Base-by-base conservation (phyloP, 1,140 invertebrate species). In the Carposina sasakii region DNA sequence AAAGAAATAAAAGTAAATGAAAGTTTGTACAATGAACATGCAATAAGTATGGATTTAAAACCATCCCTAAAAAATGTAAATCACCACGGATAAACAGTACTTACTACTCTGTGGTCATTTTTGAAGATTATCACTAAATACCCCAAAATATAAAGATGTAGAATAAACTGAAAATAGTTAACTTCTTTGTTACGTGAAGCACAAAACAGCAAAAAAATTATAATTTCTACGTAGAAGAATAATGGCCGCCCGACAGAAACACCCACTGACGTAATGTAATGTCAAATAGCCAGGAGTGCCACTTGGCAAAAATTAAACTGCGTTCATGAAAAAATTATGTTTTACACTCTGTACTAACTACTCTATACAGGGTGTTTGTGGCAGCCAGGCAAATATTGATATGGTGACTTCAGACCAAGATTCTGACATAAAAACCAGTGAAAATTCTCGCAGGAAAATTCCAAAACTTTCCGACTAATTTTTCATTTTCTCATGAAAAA, bases 41-140 rank as follows among this genome's bases (percentile, higher is more conserved):
- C 66, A 71, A 71, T 73, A 73, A 67, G 53, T 69, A 67, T 43
- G 57, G 55, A 66, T n/a, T n/a, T n/a, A n/a, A n/a, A n/a, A n/a
- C n/a, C n/a, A n/a, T n/a, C n/a, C n/a, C n/a, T n/a, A n/a, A n/a
- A n/a, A n/a, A n/a, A n/a, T n/a, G n/a, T n/a, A n/a, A n/a, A n/a
- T n/a, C n/a, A n/a, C n/a, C n/a, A n/a, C n/a, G n/a, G n/a, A n/a
- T n/a, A 36, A 47, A 39, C 36, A 43, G 63, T 74, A 84, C 81
- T 84, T 64, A 84, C 81, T 84, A 84, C 79, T 84, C 81, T 70
- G 81, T 76, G 78, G 81, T 84, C 81, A 84, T 84, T 64, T 67
- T 84, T 81, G 72, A 77, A 81, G 68, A 82, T 66, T 75, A 72
- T 71, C 54, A 66, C 57, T 67, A 60, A 65, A 57, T 61, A 63